Evolutionary conservation across 2,113 vertebrate species (phyloP).

Genomic region (Hippoglossus stenolepis): DNA sequence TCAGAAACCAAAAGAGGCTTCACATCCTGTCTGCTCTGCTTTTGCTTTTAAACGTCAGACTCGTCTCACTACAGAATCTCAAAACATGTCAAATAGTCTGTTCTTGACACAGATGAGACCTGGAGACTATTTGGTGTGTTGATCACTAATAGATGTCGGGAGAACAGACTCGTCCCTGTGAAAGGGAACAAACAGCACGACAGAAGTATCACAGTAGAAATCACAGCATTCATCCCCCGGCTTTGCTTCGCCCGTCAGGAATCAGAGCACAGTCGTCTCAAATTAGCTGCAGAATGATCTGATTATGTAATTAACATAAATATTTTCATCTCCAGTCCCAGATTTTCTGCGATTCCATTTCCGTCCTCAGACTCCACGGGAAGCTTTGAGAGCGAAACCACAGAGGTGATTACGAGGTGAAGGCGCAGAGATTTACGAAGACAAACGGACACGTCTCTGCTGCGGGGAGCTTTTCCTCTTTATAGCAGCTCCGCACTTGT

Average conservation of each 20-base stretch:
- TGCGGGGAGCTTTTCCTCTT: background rate
- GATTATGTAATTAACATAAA: background rate
- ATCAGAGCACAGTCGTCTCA: background rate
- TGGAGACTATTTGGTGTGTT: background rate
- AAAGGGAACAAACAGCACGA: background rate
- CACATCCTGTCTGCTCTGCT: background rate
- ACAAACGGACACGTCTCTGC: slow-evolving; percentile 31
- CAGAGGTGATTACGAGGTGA: slow-evolving; percentile 41
- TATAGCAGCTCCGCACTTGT: too few species aligned
- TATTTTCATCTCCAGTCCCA: background rate
- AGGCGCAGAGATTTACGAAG: slow-evolving; percentile 37
- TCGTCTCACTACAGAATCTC: too few species aligned
- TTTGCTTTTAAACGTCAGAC: too few species aligned
- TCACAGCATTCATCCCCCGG: background rate
- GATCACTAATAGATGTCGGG: background rate
- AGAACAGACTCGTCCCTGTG: background rate
- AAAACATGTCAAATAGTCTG: background rate
- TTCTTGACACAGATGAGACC: background rate
- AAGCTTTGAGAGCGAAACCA: too few species aligned
- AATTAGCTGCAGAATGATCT: background rate
- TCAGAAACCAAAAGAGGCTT: too few species aligned
- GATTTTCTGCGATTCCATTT: background rate
- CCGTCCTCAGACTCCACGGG: background rate
- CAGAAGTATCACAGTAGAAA: too few species aligned
- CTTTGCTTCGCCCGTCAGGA: background rate